Base-by-base conservation (phyloP, 2,113 vertebrate species). In the Psilopogon haemacephalus region DNA sequence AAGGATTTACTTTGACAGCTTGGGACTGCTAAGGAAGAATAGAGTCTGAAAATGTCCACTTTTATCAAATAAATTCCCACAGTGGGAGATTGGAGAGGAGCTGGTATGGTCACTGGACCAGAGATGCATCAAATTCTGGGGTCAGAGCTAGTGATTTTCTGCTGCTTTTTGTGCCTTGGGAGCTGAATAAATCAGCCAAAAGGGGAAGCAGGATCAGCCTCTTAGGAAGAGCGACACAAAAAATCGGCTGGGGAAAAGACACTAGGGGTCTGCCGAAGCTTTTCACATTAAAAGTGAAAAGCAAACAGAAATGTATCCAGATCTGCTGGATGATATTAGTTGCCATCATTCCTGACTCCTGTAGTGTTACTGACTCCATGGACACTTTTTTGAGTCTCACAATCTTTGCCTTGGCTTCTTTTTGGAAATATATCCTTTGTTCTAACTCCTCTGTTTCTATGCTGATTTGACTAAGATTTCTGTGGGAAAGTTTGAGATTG, bases 361-460 rank as follows among this genome's bases (percentile, higher is more conserved):
- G 37, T 46, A 38, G 69, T 32, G 59, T 60, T 89, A 89, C 74
- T 40, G 80, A 93, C 84, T 88, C 62, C 82, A 84, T 48, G 72
- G 23, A 70, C 27, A 40, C 26, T 60, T 86, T 81, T 94, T 92
- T 92, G 86, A 82, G 80, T 64, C 67, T 92, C 81, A 80, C 68
- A 88, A 77, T 71, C 84, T 93, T 94, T 94, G 89, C 83, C 80
- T 82, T 93, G 63, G 38, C 59, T 94, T 74, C 27, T 73, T 83
- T 89, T 63, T 83, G 70, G 80, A 96, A 93, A 93, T 72, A 95
- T 96, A 87, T 90, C 80, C 50, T 82, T 87, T 37, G 13, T 82
- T 89, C 88, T 87, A 96, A 97, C 78, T 93, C 76, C 60, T 87
- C 59, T 82, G 20, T 92, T 94, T 96, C 95, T 94, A 55, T 65